Evolutionary conservation across 23 tunicate genomes (phyloP), one percentile per base, ranked within the genome.

Genomic region (Halocynthia aurantium): DNA sequence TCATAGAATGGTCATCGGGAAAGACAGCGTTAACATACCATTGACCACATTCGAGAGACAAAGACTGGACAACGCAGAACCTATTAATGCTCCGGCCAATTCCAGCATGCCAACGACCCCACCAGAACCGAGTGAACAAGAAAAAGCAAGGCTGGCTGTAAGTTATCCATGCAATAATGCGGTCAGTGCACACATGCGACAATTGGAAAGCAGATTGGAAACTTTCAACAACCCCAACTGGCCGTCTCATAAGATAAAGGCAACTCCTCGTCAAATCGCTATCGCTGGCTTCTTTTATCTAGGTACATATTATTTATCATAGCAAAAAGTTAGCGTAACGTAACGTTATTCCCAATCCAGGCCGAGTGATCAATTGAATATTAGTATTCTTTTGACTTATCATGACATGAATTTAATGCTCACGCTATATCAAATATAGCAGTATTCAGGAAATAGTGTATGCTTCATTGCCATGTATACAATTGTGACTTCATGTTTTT

Each of bases 271-370:
- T 57, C 95, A 88, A 60, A 82, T 88, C 8, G 84, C 87, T 8
- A 83, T 56, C 58, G 95, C 95, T 50, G 95, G 95, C n/a, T 82
- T 88, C 57, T 88, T 88, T 65, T 88, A 56, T 58, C 73, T 88
- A 21, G 95, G 95, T 69, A 19, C 9, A 21, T 74, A 8, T 9
- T 9, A 44, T 50, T 19, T 22, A 58, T 58, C 64, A n/a, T 1
- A 1, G 64, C 64, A 13, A 58, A 58, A 58, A 58, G n/a, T 60
- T 15, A 60, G 4, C 17, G 17, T 60, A 17, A 60, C 64, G 4
- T 60, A 4, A 4, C 17, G 64, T 17, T 15, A 15, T 1, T 17
- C 17, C 1, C 17, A 17, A 60, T 4, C 4, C 64, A 60, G 64
- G 1, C 4, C 64, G 64, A 60, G 64, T 18, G 17, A 60, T 60